Base-by-base conservation (phyloP, 2,888 invertebrate genomes). In the Sinhomidia bicolor region DNA sequence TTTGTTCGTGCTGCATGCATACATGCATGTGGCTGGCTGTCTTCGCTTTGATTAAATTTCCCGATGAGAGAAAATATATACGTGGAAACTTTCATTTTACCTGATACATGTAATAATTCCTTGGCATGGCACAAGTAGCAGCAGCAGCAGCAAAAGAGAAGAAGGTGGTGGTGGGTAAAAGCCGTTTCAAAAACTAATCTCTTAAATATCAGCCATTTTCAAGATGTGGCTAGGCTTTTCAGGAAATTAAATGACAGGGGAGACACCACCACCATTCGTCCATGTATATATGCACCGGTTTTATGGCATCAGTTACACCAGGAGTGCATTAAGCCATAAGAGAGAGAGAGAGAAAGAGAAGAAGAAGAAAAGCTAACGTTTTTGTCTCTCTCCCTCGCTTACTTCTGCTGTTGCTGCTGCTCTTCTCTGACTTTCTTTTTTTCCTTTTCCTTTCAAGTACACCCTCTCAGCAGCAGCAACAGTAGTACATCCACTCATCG, bases 171-270 rank as follows among this genome's bases (percentile, higher is more conserved):
- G 62, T 29, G 62, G 7, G 29, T 17, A 26, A 17, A 29, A 51
- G 76, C 29, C 76, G 76, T 32, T 81, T 65, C 47, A 81, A 47
- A 82, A 85, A 65, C 76, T 85, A 85, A 85, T 85, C 85, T 85
- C 78, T 85, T 74, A 76, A 78, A 85, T 76, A 85, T 78, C 76
- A 78, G 60, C 84, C 62, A 65, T 76, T 60, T 85, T 32, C 60
- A 78, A 78, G 85, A 85, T 65, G 78, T 44, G 78, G 47, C 60
- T 65, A 85, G 17, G 85, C 85, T 85, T 78, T 85, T 60, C 85
- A 76, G 85, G 85, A 85, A 85, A 85, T 85, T 85, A 85, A 85
- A 85, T 85, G 85, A 78, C 76, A 78, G 78, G 76, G 74, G 85
- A 78, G 78, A 85, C 76, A 85, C 62, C 78, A 36, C 47, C 44